Percentiles rank a stretch among this genome's conserved stretches.
Evolutionary conservation across 2,113 vertebrate species (phyloP).

Genomic region (Tragelaphus strepsiceros): DNA sequence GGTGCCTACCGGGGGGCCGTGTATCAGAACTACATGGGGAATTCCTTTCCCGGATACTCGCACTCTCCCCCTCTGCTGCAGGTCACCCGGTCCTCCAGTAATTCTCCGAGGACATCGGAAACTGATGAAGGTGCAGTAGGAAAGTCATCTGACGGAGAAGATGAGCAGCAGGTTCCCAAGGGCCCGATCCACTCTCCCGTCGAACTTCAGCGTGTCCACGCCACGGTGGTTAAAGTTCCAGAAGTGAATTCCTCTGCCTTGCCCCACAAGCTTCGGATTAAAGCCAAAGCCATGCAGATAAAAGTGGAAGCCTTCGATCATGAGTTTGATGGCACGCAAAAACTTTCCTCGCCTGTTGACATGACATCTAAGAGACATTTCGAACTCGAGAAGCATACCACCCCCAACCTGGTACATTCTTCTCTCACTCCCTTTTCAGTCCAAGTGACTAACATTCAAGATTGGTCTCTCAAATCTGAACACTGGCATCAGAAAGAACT

Average conservation of each 20-base stretch:
- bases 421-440: conserved; percentile 88
- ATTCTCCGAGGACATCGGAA: conserved; percentile 92
- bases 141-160: conserved; percentile 94
- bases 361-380: conserved; percentile 82
- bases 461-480: conserved; percentile 89
- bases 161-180: conserved; percentile 97
- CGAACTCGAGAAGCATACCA: conserved; percentile 77
- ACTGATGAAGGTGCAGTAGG: conserved; percentile 88
- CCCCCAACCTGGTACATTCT: conserved; percentile 79
- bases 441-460: conserved; percentile 91
- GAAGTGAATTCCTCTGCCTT: conserved; percentile 89
- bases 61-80: conserved; percentile 89
- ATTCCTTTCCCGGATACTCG: conserved; percentile 81
- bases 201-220: conserved; percentile 86
- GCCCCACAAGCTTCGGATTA: conserved; percentile 96
- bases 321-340: conserved; percentile 87
- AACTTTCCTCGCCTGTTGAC: conserved; percentile 81
- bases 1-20: conserved; percentile 83
- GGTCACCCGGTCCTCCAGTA: conserved; percentile 88
- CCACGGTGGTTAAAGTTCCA: conserved; percentile 90
- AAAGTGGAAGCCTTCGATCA: conserved; percentile 92
- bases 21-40: conserved; percentile 85
- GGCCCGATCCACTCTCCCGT: conserved; percentile 84
- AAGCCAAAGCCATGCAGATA: conserved; percentile 92
- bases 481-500: conserved; percentile 88